Base-by-base conservation (phyloP, 2,113 vertebrate genomes). In the Oryzias javanicus region DNA sequence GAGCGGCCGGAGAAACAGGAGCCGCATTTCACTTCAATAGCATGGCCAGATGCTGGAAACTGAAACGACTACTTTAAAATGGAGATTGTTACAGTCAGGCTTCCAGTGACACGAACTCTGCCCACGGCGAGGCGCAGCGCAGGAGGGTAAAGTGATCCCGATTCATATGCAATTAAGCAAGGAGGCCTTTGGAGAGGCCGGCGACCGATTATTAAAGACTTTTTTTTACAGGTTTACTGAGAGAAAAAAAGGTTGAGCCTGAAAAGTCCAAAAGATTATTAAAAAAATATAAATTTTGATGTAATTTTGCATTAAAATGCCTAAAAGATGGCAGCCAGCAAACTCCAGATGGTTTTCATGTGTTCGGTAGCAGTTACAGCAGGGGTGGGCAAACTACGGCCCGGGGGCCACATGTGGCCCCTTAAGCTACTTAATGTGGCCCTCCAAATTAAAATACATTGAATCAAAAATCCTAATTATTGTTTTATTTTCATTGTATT, bases 121-220 rank as follows among this genome's bases (percentile, higher is more conserved):
- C 46, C 25, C 76, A 84, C 50, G 66, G 57, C 49, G 67, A 57
- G 53, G 58, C 19, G 47, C 35, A 41, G 64, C 48, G 62, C 62
- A 57, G 56, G 2, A 40, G 13, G 20, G 86, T 87, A 88, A 88
- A 84, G 74, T 82, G 87, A 91, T 89, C 84, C 66, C 24, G 22
- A 69, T 74, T 70, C 56, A 70, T 74, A 67, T 81, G 78, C 78
- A 88, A 89, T 83, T 83, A 89, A 77, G 40, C 69, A 67, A 76
- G 75, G 55, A 79, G 85, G 77, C 54, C 64, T 79, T 72, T 74
- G 19, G 83, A 67, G 35, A 40, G 19, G 57, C 48, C 19, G 62
- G 47, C 8, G 40, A 19, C 56, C 63, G 57, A 57, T 40, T 51
- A 49, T 20, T 47, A 51, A 64, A 2, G 6, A 8, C 5, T 10